Percentiles rank a stretch among this genome's conserved stretches.
phyloP scores from a whole-genome alignment of 2,113 vertebrate genomes.

The Arvicanthis niloticus region DNA sequence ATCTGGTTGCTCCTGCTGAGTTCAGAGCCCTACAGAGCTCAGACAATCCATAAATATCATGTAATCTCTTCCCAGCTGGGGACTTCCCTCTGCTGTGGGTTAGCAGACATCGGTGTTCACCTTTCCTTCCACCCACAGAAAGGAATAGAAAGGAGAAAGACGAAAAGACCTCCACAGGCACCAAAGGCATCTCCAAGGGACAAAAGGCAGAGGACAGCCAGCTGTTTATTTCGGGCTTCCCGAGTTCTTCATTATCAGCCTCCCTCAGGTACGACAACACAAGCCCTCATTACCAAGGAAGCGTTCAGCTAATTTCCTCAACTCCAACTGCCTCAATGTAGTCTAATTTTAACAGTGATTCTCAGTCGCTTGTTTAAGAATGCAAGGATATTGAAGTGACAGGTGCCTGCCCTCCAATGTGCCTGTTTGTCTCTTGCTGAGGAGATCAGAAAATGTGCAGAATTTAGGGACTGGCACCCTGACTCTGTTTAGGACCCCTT shows the following conservation, averaged over 20 bases:
- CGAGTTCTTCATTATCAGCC: slow-evolving; percentile 78
- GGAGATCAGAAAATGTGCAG: not conserved
- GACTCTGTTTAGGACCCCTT: not conserved
- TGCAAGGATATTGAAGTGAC: slow-evolving; percentile 76
- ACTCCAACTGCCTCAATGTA: slow-evolving; percentile 66
- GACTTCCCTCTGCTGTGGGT: not conserved
- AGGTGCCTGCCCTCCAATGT: not conserved
- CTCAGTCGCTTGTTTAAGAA: slow-evolving; percentile 67
- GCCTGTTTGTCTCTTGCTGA: not conserved
- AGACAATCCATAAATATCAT: not conserved
- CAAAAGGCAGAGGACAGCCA: not conserved
- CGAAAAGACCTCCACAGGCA: not conserved
- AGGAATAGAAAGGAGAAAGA: not conserved
- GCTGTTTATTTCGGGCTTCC: slow-evolving; percentile 77
- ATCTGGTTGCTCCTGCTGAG: not conserved
- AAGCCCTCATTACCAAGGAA: slow-evolving; percentile 77
- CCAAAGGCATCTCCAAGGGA: not conserved
- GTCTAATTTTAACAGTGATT: slow-evolving; percentile 85
- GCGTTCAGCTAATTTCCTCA: slow-evolving; percentile 82
- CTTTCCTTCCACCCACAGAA: not conserved
- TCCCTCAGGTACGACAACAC: slow-evolving; percentile 78
- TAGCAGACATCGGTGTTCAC: not conserved
- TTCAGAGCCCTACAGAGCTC: not conserved
- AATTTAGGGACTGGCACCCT: not conserved
- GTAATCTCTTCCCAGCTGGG: not conserved